These are phyloP conservation scores for Pampus argenteus DNA, from an alignment of 2,797 vertebrate species.

Conservation along the genomic window DNA sequence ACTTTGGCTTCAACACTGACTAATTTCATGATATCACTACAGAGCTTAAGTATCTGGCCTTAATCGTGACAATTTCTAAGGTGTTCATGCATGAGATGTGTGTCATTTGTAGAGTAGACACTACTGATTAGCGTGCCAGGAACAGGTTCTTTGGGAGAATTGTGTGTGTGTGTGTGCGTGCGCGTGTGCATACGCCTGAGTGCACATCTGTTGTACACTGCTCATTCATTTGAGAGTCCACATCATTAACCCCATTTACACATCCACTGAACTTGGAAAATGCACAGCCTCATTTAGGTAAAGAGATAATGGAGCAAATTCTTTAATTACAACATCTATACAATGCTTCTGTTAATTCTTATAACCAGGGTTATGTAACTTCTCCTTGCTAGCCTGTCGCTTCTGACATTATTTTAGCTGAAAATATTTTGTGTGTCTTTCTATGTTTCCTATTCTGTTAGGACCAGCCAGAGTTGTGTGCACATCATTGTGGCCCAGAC, in stretches of 20 bases:
- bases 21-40: slow-evolving; percentile 18
- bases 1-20: not conserved
- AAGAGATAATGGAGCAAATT: slow-evolving; percentile 24
- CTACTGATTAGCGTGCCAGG: slow-evolving; percentile 26
- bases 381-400: not conserved
- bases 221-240: slow-evolving; percentile 67
- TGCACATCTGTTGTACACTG: slow-evolving; percentile 57
- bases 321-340: not conserved
- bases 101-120: slow-evolving; percentile 36
- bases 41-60: slow-evolving; percentile 5
- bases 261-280: slow-evolving; percentile 52
- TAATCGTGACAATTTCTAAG: slow-evolving; percentile 8
- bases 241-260: slow-evolving; percentile 71
- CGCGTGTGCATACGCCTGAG: slow-evolving; percentile 24
- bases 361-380: not conserved
- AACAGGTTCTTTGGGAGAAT: slow-evolving; percentile 53
- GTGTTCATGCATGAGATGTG: slow-evolving; percentile 31
- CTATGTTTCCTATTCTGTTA: slow-evolving; percentile 43
- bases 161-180: slow-evolving; percentile 17
- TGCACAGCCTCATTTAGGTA: slow-evolving; percentile 44
- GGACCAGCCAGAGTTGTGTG: slow-evolving; percentile 94
- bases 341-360: slow-evolving; percentile 16
- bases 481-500: slow-evolving; percentile 98
- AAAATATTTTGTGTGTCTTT: slow-evolving; percentile 10
- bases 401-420: not conserved